phyloP scores from a whole-genome alignment of 2,113 vertebrate species.

The Ictidomys tridecemlineatus region DNA sequence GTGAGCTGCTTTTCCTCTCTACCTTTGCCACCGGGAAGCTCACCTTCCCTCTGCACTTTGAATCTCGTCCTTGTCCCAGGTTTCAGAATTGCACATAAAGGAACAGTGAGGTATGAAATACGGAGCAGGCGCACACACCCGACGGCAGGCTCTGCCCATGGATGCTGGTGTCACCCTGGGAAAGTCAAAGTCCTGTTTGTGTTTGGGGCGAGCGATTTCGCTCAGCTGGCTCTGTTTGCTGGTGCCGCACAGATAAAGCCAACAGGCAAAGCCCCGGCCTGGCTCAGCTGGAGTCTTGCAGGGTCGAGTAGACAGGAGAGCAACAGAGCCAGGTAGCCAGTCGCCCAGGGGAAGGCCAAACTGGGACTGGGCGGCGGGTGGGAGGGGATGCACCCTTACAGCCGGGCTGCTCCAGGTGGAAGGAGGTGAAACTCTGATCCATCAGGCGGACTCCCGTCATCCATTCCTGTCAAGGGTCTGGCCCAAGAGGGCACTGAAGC shows the following conservation, averaged over 20 bases:
- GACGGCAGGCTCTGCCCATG: constrained; percentile 35
- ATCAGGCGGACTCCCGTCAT: constrained; percentile 7
- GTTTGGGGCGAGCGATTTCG: too few relatives aligned
- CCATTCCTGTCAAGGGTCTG: constrained; percentile 48
- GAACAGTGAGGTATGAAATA: background rate
- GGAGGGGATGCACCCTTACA: too few relatives aligned
- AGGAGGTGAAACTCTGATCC: constrained; percentile 32
- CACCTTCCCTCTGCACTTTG: background rate
- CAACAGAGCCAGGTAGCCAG: too few relatives aligned
- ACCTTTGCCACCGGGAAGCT: background rate
- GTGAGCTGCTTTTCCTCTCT: background rate
- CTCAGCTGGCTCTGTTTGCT: constrained; percentile 3
- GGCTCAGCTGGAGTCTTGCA: background rate
- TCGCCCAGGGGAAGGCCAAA: too few relatives aligned
- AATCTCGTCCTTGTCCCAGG: background rate
- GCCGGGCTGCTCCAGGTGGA: background rate
- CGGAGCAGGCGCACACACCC: background rate
- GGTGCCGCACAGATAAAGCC: background rate
- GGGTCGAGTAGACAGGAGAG: too few relatives aligned
- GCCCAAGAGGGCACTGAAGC: constrained; percentile 47
- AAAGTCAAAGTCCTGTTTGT: constrained; percentile 52
- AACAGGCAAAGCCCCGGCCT: background rate
- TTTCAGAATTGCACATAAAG: constrained; percentile 33
- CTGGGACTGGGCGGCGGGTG: rapidly evolving
- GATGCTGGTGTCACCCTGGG: constrained; percentile 23